Conservation (phyloP, 2,113 vertebrate genomes). For the Corythornis madagascariensis region DNA sequence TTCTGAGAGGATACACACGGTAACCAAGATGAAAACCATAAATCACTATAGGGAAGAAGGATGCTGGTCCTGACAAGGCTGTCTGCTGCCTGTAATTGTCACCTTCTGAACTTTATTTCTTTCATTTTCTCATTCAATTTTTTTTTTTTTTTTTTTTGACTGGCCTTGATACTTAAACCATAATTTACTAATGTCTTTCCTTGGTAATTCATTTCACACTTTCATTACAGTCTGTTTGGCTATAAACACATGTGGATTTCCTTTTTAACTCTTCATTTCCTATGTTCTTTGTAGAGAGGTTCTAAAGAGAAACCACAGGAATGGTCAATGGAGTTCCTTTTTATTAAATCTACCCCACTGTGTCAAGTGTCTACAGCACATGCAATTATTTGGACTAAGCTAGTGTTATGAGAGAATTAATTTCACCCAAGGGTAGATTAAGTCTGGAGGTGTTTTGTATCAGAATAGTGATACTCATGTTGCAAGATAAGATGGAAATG, state of each 20-base stretch:
- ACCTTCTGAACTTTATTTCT: neutral
- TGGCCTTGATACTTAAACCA: neutral
- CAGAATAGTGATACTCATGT: conserved; percentile 7
- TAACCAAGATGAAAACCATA: neutral
- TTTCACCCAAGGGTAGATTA: conserved; percentile 63
- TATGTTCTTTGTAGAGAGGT: conserved; percentile 55
- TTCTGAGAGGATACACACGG: neutral
- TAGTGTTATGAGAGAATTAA: conserved; percentile 53
- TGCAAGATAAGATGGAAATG: conserved; percentile 43
- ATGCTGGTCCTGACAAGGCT: neutral
- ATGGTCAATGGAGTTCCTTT: conserved; percentile 36
- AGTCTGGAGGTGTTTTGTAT: conserved; percentile 45
- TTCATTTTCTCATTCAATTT: neutral
- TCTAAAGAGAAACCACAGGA: conserved; percentile 65
- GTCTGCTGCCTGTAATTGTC: neutral
- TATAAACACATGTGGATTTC: conserved; percentile 69
- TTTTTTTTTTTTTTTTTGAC: neutral
- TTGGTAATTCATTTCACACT: conserved; percentile 59
- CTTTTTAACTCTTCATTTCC: conserved; percentile 71
- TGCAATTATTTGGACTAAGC: conserved; percentile 17
- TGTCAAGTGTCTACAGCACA: neutral
- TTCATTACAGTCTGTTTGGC: conserved; percentile 54
- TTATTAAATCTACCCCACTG: conserved; percentile 56
- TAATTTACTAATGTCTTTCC: conserved; percentile 40
- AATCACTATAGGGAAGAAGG: neutral